A percentile compares a stretch with the other conserved stretches of the same genome.
Conservation (phyloP, 2,797 vertebrate genomes). For the Hipposideros larvatus region DNA sequence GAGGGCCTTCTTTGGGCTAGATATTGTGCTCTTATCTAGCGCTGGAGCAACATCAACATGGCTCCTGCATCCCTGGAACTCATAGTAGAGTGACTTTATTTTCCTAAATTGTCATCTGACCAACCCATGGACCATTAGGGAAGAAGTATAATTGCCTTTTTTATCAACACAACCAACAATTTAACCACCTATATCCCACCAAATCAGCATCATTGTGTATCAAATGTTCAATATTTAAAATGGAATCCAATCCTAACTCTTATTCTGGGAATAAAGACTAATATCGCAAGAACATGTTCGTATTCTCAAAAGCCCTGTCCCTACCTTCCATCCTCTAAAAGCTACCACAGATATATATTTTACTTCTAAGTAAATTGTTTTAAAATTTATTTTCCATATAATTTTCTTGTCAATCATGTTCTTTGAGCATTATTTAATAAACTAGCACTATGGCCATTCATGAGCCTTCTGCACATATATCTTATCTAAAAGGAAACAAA, state of each 20-base stretch:
- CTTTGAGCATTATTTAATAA: slow-evolving; percentile 60
- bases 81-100: neutral
- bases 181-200: neutral
- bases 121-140: neutral
- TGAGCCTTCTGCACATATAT: neutral
- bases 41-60: neutral
- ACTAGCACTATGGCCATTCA: neutral
- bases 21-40: neutral
- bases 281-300: neutral
- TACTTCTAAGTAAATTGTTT: slow-evolving; percentile 33
- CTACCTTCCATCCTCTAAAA: neutral
- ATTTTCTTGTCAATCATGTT: neutral
- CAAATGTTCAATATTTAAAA: slow-evolving; percentile 37
- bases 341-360: neutral
- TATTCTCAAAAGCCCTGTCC: neutral
- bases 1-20: neutral
- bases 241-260: neutral
- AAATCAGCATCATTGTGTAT: neutral
- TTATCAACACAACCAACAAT: neutral
- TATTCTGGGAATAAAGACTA: neutral
- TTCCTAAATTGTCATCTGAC: neutral
- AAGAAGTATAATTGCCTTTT: slow-evolving; percentile 27
- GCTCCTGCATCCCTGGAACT: neutral
- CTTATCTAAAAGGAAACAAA: slow-evolving; percentile 72
- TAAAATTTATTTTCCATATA: neutral